Base-by-base conservation (phyloP, 2,888 invertebrate species). In the Mythimna vitellina region DNA sequence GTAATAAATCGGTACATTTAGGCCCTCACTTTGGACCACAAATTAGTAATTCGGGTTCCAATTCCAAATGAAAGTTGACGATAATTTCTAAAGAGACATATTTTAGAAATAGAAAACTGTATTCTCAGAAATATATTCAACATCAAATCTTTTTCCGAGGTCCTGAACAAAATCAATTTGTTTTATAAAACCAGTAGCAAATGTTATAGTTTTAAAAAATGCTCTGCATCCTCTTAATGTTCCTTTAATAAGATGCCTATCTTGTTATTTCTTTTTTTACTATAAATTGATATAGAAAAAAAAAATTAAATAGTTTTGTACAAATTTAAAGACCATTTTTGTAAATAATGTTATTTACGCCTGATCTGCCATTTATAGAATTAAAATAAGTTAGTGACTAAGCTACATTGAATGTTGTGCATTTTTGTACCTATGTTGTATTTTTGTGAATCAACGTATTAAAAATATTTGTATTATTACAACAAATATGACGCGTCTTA, bases 341-440 rank as follows among this genome's bases (percentile, higher is more conserved):
- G 38, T 9, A 42, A 54, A 69, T 22, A 69, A 42, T 14, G 12
- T 42, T 42, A 6, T 29, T 14, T 32, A 42, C 9, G 8, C 42
- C 17, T 54, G 22, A 20, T 29, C 57, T 38, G n/a, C 53, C 73
- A 35, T 54, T 17, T 72, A 9, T 38, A 35, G 17, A 17, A 75
- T 32, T 29, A 42, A 38, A 12, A 22, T 73, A 25, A 46, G n/a
- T 53, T 20, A 25, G 6, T 9, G 32, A 32, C 8, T 53, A 32
- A 20, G 42, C n/a, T 61, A 29, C 25, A 29, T 22, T 79, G 14
- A 51, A 63, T 53, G 35, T 75, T 63, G 75, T 79, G 46, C 42
- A 51, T 58, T 73, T 75, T 79, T 79, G 20, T 72, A 60, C 5
- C 10, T 10, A 73, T 63, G 62, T 78, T 73, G 73, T 79, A 73